These are phyloP conservation scores for Drosophila mimica DNA, from an alignment of 2,888 invertebrate species.

Conservation along the genomic window DNA sequence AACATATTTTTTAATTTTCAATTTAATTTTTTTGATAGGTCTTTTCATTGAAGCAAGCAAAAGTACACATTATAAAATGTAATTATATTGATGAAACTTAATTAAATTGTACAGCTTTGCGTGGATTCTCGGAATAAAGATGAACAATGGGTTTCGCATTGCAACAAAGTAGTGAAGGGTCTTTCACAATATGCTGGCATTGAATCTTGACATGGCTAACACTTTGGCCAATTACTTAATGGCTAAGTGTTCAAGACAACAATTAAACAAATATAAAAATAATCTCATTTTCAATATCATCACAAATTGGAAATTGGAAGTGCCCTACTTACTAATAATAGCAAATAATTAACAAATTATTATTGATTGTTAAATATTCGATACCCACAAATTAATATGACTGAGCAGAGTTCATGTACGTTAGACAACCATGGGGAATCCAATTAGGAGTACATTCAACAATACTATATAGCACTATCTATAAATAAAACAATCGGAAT, in stretches of 20 bases:
- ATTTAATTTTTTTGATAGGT: background rate
- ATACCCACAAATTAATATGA: background rate
- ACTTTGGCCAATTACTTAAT: background rate
- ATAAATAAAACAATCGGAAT: background rate
- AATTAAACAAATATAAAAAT: background rate
- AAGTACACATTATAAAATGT: background rate
- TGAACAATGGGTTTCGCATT: background rate
- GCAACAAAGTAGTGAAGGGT: background rate
- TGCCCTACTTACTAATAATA: background rate
- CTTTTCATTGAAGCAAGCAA: background rate
- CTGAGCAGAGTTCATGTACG: background rate
- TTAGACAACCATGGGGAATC: background rate
- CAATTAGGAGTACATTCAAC: slow-evolving; percentile 2
- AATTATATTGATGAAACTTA: background rate
- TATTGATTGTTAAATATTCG: background rate
- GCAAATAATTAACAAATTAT: background rate
- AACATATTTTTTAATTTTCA: background rate
- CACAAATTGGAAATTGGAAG: background rate
- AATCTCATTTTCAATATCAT: background rate
- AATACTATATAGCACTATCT: background rate
- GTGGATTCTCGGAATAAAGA: background rate
- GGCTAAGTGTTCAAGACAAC: background rate
- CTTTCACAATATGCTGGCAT: background rate
- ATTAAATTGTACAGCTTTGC: background rate
- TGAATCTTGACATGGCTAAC: background rate